Percentiles rank a stretch among this genome's conserved stretches.
These are phyloP conservation scores for Chionis minor DNA, from an alignment of 2,113 vertebrate genomes.

Conservation along the genomic window DNA sequence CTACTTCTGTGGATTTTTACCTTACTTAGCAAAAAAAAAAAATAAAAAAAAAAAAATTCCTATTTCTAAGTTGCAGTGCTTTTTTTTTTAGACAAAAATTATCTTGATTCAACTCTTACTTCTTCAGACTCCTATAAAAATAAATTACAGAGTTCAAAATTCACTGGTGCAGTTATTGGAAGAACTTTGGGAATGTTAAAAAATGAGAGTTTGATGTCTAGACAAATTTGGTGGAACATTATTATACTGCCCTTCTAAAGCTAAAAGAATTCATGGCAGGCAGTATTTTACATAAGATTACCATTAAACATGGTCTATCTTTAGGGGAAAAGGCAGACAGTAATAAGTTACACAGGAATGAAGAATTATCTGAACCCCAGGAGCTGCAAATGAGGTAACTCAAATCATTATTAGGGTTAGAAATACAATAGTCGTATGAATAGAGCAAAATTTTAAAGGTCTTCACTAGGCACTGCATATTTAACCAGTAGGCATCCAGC, in stretches of 20 bases:
- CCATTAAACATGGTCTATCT: slow-evolving; percentile 37
- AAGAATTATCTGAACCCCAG: slow-evolving; percentile 45
- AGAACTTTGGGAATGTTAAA: not conserved
- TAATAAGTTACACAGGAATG: slow-evolving; percentile 29
- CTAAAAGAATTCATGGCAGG: not conserved
- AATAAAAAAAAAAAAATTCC: not conserved
- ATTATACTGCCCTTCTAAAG: slow-evolving; percentile 7
- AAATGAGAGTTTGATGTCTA: slow-evolving; percentile 12
- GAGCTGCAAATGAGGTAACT: slow-evolving; percentile 32
- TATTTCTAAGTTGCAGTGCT: not conserved
- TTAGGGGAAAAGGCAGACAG: slow-evolving; percentile 21
- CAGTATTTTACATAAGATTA: slow-evolving; percentile 46
- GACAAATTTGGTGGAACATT: slow-evolving; percentile 26
- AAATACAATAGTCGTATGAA: not conserved
- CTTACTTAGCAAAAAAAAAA: not conserved
- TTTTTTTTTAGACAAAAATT: not conserved
- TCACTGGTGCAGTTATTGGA: not conserved
- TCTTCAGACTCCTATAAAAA: not conserved
- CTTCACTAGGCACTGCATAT: not conserved
- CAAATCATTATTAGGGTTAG: slow-evolving; percentile 44
- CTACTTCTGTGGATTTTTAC: not conserved
- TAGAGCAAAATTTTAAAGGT: slow-evolving; percentile 25
- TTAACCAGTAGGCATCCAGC: not conserved
- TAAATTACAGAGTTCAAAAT: not conserved
- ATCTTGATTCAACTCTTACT: not conserved